Percentiles rank a stretch among this genome's conserved stretches.
Conservation (phyloP, 2,113 vertebrate genomes). For the Dolichotis patagonum region DNA sequence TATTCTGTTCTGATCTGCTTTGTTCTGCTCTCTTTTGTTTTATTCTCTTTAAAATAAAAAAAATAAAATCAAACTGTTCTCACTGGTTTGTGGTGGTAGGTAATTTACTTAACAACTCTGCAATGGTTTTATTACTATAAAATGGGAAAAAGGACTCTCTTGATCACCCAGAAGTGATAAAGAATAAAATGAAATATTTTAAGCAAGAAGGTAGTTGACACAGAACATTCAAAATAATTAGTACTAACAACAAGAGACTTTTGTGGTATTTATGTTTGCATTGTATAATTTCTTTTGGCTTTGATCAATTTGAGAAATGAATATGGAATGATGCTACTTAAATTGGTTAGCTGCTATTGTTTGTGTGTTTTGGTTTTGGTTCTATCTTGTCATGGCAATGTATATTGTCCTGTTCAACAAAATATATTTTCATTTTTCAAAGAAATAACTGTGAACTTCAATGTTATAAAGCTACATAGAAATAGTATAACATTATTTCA, state of each 20-base stretch:
- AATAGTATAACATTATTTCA: background rate
- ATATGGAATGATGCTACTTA: background rate
- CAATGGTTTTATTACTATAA: background rate
- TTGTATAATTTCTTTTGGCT: background rate
- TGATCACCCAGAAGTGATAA: background rate
- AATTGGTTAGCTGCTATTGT: background rate
- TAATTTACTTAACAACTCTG: background rate
- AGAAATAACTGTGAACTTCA: background rate
- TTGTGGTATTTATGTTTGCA: background rate
- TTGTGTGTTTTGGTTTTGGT: background rate
- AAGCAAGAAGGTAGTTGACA: background rate
- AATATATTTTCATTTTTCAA: background rate
- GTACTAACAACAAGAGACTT: background rate
- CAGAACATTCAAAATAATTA: background rate
- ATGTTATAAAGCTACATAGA: background rate
- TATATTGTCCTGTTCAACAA: background rate
- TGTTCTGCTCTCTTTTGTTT: too few relatives aligned
- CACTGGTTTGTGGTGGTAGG: background rate
- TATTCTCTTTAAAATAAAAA: too few relatives aligned
- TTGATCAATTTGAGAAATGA: background rate
- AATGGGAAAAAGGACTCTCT: background rate
- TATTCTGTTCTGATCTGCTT: too few relatives aligned
- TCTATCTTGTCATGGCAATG: background rate
- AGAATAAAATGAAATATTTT: background rate
- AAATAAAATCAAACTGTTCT: background rate